Base-by-base conservation (phyloP, 2,888 invertebrate genomes). In the Neria commutata region DNA sequence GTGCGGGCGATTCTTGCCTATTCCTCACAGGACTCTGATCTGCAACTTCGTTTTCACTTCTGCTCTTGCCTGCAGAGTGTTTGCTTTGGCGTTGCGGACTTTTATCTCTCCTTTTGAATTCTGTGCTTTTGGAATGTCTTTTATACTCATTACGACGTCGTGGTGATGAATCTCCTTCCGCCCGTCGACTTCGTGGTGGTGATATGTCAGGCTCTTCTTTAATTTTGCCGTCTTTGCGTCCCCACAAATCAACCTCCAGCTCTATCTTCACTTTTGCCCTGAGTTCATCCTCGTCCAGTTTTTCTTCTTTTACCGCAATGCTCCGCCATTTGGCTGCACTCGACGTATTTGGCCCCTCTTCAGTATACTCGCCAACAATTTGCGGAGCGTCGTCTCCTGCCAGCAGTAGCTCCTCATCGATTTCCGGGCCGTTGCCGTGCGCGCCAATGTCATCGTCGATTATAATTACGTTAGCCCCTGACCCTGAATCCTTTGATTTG, bases 361-460 rank as follows among this genome's bases (percentile, higher is more conserved):
- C 95, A 50, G 94, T 86, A 56, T 77, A 78, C 53, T 95, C 86
- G 1, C 91, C 94, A 0, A 91, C 95, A 63, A 97, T 89, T 78
- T 91, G 91, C 0, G 97, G 97, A 0, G 91, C 93, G 79, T 96
- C 94, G 74, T 97, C 96, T n/a, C 86, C 87, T 0, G 88, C 85
- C 55, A 89, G 85, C 47, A 88, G 85, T 2, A 91, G 85, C 54
- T 91, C 88, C 29, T 87, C 84, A 42, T 81, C 77, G 16, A 77
- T 64, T 60, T 75, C 68, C 16, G 55, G 54, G 2, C 63, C 66
- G 25, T 88, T 83, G 55, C 86, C 85, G 2, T 86, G 85, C 3
- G 89, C 67, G 53, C 60, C 60, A 50, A 91, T 79, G 77, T 95
- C 93, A 81, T 95, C 94, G 75, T 95, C 95, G 59, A 95, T 91